These are phyloP conservation scores for Mobula hypostoma DNA, from an alignment of 2,113 vertebrate species.

Conservation along the genomic window DNA sequence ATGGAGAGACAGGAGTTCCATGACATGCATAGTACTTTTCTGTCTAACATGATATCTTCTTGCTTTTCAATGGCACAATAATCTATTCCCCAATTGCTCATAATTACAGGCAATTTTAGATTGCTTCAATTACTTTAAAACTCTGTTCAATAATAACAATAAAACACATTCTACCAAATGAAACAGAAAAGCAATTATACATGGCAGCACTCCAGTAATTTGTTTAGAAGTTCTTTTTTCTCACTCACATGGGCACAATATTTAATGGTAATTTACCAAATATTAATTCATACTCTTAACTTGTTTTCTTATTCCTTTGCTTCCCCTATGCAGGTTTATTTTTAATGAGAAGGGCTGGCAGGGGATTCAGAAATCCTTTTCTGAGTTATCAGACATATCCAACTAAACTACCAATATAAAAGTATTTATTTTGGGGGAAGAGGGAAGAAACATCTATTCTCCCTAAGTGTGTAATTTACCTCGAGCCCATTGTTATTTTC, in stretches of 20 bases:
- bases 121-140: conserved; percentile 37
- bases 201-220: conserved; percentile 8
- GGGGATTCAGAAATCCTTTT: neutral
- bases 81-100: conserved; percentile 34
- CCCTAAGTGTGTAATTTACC: neutral
- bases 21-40: conserved; percentile 7
- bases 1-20: neutral
- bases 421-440: neutral
- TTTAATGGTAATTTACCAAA: conserved; percentile 28
- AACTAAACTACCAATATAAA: neutral
- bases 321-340: neutral
- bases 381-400: neutral
- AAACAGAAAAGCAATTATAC: conserved; percentile 35
- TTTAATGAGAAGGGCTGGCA: neutral
- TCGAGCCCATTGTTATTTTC: neutral
- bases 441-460: neutral
- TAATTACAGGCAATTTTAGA: conserved; percentile 37
- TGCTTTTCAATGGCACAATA: conserved; percentile 23
- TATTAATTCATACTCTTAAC: conserved; percentile 22
- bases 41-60: conserved; percentile 23
- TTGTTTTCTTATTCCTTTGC: neutral
- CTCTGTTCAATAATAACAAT: conserved; percentile 36
- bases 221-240: conserved; percentile 8
- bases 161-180: conserved; percentile 31
- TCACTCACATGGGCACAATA: conserved; percentile 14